Evolutionary conservation across 2,888 invertebrate genomes (phyloP).

Genomic region (Palloptera scutellata): DNA sequence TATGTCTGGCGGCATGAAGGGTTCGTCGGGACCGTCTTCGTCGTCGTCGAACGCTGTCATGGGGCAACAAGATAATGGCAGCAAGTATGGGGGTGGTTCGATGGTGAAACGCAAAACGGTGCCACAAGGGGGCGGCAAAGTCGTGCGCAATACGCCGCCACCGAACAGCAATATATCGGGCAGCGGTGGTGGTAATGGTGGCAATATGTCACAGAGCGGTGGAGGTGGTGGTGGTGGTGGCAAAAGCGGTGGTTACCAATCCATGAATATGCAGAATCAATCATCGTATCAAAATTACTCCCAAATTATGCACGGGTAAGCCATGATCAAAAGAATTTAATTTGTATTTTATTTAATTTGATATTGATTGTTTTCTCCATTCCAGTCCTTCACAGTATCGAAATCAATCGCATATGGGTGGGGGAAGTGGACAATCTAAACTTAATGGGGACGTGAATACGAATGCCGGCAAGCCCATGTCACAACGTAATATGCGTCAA

Average conservation of each 20-base stretch:
- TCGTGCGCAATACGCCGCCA: conserved; percentile 72
- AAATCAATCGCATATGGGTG: conserved; percentile 52
- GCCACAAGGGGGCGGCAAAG: conserved; percentile 67
- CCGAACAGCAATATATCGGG: conserved; percentile 55
- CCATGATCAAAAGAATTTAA: not conserved
- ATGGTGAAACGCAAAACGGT: conserved; percentile 78
- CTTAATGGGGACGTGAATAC: conserved; percentile 59
- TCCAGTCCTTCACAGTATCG: conserved; percentile 53
- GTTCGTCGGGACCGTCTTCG: conserved; percentile 41
- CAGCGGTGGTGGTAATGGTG: conserved; percentile 34
- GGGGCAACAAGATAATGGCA: conserved; percentile 41
- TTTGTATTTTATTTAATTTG: not conserved
- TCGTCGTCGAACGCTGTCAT: conserved; percentile 37
- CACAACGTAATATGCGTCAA: conserved; percentile 59
- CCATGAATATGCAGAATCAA: conserved; percentile 55
- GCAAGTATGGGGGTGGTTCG: conserved; percentile 64
- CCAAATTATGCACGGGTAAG: conserved; percentile 52
- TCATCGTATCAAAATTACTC: conserved; percentile 54
- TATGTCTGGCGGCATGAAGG: conserved; percentile 42
- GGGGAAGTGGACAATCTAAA: conserved; percentile 48
- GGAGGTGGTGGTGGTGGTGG: conserved; percentile 36
- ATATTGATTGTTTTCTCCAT: conserved; percentile 12
- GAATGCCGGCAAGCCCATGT: conserved; percentile 55
- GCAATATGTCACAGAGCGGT: conserved; percentile 34
- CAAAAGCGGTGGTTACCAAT: conserved; percentile 50